A percentile compares a stretch with the other conserved stretches of the same genome.
Conservation (phyloP, 2,888 invertebrate species). For the Athalia rosae region DNA sequence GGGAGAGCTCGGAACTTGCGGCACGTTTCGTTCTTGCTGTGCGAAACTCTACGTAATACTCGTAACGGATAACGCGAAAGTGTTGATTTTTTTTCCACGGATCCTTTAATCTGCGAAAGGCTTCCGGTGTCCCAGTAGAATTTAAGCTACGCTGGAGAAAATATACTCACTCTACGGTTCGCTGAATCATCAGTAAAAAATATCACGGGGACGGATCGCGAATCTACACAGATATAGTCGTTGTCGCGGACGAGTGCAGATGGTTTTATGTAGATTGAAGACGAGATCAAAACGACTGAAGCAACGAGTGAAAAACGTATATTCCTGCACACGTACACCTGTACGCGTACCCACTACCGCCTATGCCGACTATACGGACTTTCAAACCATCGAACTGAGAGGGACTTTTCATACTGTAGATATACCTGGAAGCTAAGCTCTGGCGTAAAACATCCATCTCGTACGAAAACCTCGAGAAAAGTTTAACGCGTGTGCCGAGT, state of each 20-base stretch:
- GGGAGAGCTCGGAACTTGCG: neutral
- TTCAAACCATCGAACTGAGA: neutral
- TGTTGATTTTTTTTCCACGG: neutral
- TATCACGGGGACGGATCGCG: neutral
- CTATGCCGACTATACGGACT: too few species aligned
- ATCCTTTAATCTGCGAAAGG: constrained; percentile 5
- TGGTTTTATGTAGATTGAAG: constrained; percentile 26
- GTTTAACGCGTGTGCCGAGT: constrained; percentile 11
- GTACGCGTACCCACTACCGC: too few species aligned
- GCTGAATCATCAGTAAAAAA: constrained; percentile 7
- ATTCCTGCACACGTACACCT: too few species aligned
- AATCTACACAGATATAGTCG: constrained; percentile 11
- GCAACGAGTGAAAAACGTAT: neutral
- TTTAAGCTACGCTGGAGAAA: neutral
- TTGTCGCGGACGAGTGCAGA: constrained; percentile 10
- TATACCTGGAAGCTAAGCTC: neutral
- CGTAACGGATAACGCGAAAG: neutral
- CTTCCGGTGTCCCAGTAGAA: neutral
- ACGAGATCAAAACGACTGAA: constrained; percentile 19
- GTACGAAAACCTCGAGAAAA: constrained; percentile 3
- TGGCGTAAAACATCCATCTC: neutral
- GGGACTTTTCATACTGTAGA: neutral
- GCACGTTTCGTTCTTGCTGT: neutral
- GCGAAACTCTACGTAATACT: neutral
- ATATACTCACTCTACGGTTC: neutral